Conservation (phyloP, 1,140 invertebrate genomes). For the Drosophila orosa region DNA sequence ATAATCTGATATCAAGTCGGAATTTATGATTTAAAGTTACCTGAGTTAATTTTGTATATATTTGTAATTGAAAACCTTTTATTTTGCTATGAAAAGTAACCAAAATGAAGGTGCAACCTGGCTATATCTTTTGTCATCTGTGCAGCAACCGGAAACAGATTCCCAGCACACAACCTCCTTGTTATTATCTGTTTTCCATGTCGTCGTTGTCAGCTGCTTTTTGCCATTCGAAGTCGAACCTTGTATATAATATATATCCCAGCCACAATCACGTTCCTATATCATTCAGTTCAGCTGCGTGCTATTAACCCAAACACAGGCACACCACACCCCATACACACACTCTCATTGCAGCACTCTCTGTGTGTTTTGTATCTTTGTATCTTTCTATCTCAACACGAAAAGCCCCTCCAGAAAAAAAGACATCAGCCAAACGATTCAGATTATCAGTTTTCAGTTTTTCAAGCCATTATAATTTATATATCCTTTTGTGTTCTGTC, state of each 20-base stretch:
- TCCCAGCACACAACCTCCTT: conserved; percentile 25
- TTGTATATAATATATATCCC: conserved; percentile 65
- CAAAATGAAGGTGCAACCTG: background rate
- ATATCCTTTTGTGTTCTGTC: conserved; percentile 42
- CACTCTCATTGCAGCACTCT: conserved; percentile 28
- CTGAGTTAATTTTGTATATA: background rate
- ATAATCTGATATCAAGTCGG: background rate
- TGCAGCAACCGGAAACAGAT: conserved; percentile 41
- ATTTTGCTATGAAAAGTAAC: background rate
- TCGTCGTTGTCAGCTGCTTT: conserved; percentile 65
- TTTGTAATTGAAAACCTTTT: background rate
- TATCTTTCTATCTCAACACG: conserved; percentile 32
- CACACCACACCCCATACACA: conserved; percentile 34
- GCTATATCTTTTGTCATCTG: conserved; percentile 3
- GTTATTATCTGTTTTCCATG: conserved; percentile 53
- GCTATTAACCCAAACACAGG: conserved; percentile 52
- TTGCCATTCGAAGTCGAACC: conserved; percentile 22
- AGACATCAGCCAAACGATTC: conserved; percentile 48
- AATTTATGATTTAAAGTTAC: background rate
- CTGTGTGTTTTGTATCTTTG: conserved; percentile 59
- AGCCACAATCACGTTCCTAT: conserved; percentile 16
- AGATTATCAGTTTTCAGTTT: conserved; percentile 16
- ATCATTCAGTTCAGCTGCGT: conserved; percentile 49
- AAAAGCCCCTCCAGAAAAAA: background rate
- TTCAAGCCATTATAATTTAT: conserved; percentile 23